Evolutionary conservation across 2,113 vertebrate genomes (phyloP), one percentile per base, ranked within the genome.

Genomic region (Amphiprion ocellaris): DNA sequence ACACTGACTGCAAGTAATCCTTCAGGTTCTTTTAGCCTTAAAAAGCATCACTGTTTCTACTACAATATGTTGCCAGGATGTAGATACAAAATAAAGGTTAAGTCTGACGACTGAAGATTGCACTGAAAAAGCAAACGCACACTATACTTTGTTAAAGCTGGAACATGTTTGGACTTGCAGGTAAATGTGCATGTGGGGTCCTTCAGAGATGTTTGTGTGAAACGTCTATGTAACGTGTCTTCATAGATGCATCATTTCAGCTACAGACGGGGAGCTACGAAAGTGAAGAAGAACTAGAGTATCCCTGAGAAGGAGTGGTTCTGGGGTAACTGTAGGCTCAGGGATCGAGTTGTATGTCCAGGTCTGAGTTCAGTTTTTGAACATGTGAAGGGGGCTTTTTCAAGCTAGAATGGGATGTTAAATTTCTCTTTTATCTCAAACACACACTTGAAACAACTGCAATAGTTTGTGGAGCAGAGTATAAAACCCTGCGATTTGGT

Each of bases 371-470:
- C 10, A n/a, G 28, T 62, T 44, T 79, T 21, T 17, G 0, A 77
- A 67, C 19, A 52, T 60, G n/a, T 15, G 3, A 73, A 69, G n/a
- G 2, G 17, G 49, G 7, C 19, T 21, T 64, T 15, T 49, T 81
- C 7, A 9, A 49, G 39, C 73, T 49, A 28, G 64, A 75, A 60
- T 19, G 1, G 37, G 33, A 14, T 53, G 46, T 59, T 73, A 49
- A 74, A 26, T 77, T 53, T 33, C 63, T 47, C 61, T 75, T 74
- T 79, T 81, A 81, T 78, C 77, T 76, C 24, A 65, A 74, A 72
- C 68, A 61, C 69, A 73, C 77, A 62, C 70, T 79, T 70, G 59
- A 72, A 76, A 85, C 78, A 79, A 69, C 53, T 70, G 30, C 61
- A 78, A 37, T 21, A 62, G 24, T 62, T 77, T 58, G 49, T 74